These are phyloP conservation scores for Cichlasoma orientale DNA, from an alignment of 2,797 vertebrate genomes.

Conservation along the genomic window DNA sequence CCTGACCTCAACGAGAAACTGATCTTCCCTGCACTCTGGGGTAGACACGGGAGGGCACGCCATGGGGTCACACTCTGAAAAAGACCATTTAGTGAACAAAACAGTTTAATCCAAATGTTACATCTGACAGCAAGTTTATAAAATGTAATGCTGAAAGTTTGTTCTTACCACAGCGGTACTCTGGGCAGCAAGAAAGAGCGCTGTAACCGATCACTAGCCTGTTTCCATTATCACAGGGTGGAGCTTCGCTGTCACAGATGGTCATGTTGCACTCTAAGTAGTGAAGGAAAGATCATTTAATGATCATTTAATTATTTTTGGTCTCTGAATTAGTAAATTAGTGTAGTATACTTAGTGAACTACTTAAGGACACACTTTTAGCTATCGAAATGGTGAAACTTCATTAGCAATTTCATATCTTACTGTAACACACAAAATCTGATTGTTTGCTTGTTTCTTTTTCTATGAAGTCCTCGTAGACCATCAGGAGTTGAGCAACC, in stretches of 20 bases:
- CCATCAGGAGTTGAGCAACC: background rate
- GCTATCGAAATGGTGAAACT: background rate
- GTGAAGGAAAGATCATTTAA: background rate
- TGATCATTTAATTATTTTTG: background rate
- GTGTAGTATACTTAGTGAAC: background rate
- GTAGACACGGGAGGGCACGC: conserved; percentile 83
- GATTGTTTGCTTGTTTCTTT: background rate
- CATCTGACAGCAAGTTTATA: background rate
- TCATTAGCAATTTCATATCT: background rate
- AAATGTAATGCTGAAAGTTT: conserved; percentile 4
- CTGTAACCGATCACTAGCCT: conserved; percentile 87
- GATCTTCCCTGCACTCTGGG: conserved; percentile 90
- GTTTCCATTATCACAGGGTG: conserved; percentile 86
- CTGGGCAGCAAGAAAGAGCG: conserved; percentile 91
- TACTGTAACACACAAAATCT: background rate
- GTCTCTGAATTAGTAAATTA: background rate
- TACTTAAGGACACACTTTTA: background rate
- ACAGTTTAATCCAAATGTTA: background rate
- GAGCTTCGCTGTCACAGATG: conserved; percentile 85
- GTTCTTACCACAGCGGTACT: conserved; percentile 91
- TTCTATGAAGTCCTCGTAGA: background rate
- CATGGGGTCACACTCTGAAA: conserved; percentile 90
- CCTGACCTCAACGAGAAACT: conserved; percentile 92
- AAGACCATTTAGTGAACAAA: conserved; percentile 32
- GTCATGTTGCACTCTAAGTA: conserved; percentile 91